Evolutionary conservation across 2,113 vertebrate species (phyloP).

Genomic region (Chlamydotis undulata): DNA sequence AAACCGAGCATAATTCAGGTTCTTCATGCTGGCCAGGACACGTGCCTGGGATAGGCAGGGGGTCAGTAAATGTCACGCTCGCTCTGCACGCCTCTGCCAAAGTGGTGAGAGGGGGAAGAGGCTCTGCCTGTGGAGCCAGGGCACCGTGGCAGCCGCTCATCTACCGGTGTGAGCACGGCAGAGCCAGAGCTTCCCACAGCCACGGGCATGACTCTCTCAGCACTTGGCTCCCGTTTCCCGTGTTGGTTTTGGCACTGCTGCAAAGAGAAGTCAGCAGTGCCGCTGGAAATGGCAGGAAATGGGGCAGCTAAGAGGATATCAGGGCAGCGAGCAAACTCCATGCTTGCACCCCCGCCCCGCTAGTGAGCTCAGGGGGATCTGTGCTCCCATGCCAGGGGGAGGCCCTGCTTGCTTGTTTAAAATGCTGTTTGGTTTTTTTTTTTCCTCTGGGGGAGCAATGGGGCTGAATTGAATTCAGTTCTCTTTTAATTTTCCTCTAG

Average conservation of each 20-base stretch:
- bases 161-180: fast-evolving
- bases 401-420: not conserved
- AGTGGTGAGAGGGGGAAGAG: not conserved
- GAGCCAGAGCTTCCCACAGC: not conserved
- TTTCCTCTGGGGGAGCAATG: not conserved
- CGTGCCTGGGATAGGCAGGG: not conserved
- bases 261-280: not conserved
- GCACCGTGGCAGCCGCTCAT: fast-evolving
- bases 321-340: not conserved
- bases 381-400: not conserved
- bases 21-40: not conserved
- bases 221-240: not conserved
- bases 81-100: not conserved
- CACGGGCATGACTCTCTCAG: fast-evolving
- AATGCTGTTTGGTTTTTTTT: not conserved
- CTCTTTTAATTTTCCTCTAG: not conserved
- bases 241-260: not conserved
- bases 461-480: not conserved
- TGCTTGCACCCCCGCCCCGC: fast-evolving
- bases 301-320: not conserved
- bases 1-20: not conserved
- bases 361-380: not conserved
- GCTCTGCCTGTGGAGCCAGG: not conserved
- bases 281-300: not conserved
- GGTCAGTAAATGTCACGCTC: fast-evolving